Conservation (phyloP, 2,888 invertebrate species). For the Eueremaeus valkanovi region DNA sequence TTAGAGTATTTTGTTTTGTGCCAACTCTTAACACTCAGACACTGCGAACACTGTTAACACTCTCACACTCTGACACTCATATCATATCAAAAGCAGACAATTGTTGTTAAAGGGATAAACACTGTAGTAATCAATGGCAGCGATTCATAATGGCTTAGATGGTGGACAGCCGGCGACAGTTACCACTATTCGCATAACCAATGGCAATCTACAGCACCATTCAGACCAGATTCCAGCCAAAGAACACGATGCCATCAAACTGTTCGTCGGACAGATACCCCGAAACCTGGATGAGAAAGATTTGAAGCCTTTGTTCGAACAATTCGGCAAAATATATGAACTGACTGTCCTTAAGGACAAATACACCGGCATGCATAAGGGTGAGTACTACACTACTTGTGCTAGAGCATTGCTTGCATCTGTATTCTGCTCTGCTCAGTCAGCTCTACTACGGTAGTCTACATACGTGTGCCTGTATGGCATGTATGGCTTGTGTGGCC, state of each 20-base stretch:
- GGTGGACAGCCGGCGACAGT: conserved; percentile 26
- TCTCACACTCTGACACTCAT: background rate
- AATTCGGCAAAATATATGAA: conserved; percentile 89
- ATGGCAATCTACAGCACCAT: background rate
- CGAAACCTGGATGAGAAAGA: conserved; percentile 81
- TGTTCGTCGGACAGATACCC: conserved; percentile 90
- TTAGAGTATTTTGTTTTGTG: background rate
- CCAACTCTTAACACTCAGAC: too few relatives aligned
- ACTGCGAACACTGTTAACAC: background rate
- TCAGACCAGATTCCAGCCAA: conserved; percentile 40
- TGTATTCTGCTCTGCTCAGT: too few relatives aligned
- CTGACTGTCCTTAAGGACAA: conserved; percentile 90
- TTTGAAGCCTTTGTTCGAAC: conserved; percentile 82
- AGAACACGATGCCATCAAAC: conserved; percentile 59
- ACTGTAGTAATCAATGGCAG: conserved; percentile 30
- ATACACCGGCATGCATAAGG: conserved; percentile 92
- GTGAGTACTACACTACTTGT: conserved; percentile 57
- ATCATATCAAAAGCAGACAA: background rate
- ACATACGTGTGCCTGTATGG: too few relatives aligned
- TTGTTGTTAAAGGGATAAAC: background rate
- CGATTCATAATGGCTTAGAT: conserved; percentile 23
- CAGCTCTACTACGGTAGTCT: too few relatives aligned
- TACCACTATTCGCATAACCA: conserved; percentile 9
- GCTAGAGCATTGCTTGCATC: too few relatives aligned
- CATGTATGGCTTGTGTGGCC: too few relatives aligned